phyloP scores from a whole-genome alignment of 1,140 invertebrate species.

The Zaprionus inermis region DNA sequence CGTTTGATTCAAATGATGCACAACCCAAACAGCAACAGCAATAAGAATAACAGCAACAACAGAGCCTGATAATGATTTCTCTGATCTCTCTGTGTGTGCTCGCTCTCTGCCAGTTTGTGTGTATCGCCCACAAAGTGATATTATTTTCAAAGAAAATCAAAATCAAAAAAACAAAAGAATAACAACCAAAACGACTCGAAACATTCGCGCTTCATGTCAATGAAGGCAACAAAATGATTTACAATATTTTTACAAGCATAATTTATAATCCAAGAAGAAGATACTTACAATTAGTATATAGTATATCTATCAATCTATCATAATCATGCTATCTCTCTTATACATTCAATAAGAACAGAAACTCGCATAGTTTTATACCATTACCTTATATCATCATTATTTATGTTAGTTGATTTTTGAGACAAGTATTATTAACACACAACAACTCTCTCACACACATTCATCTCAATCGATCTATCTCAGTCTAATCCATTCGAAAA shows the following conservation, averaged over 20 bases:
- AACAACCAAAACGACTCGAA: constrained; percentile 53
- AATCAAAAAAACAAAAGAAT: constrained; percentile 34
- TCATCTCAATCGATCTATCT: not conserved
- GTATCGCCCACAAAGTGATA: constrained; percentile 61
- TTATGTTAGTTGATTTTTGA: constrained; percentile 41
- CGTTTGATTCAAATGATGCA: constrained; percentile 84
- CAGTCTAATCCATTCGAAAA: not conserved
- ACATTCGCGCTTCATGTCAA: constrained; percentile 57
- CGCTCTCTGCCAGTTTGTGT: constrained; percentile 21
- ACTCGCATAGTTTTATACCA: constrained; percentile 68
- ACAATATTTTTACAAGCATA: constrained; percentile 63
- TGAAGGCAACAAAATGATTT: constrained; percentile 16
- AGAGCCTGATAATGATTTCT: constrained; percentile 3
- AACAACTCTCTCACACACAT: constrained; percentile 1
- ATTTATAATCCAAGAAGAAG: constrained; percentile 50
- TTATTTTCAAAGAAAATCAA: constrained; percentile 80
- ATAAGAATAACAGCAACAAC: constrained; percentile 28
- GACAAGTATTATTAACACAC: constrained; percentile 34
- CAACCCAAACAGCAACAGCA: constrained; percentile 18
- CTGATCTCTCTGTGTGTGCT: not conserved
- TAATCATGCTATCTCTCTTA: constrained; percentile 11
- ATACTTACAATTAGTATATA: constrained; percentile 22
- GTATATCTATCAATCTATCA: constrained; percentile 20
- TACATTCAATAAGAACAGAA: constrained; percentile 47
- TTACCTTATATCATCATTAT: constrained; percentile 39